Evolutionary conservation across 2,797 vertebrate species (phyloP).

Genomic region (Pipistrellus kuhlii): DNA sequence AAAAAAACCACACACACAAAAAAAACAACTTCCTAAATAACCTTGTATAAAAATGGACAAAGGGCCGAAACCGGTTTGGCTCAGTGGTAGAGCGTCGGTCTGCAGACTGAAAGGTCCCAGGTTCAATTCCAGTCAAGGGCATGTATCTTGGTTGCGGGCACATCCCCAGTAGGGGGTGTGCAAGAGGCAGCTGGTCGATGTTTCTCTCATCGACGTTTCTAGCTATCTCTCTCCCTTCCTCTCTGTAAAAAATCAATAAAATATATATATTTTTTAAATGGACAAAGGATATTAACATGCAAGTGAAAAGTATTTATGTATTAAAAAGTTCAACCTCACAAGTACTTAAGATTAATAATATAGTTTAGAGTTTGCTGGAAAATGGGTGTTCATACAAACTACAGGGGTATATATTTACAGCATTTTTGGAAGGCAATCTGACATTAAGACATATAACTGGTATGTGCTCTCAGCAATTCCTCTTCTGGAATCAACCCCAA

Average conservation of each 20-base stretch:
- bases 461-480: not conserved
- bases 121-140: too few relatives aligned
- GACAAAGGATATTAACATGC: not conserved
- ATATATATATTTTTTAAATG: too few relatives aligned
- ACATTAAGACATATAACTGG: not conserved
- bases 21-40: not conserved
- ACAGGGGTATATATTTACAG: not conserved
- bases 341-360: conserved; percentile 19
- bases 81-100: too few relatives aligned
- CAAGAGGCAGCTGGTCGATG: too few relatives aligned
- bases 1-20: not conserved
- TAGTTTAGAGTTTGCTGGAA: not conserved
- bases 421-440: not conserved
- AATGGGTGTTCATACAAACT: not conserved
- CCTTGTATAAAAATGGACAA: not conserved
- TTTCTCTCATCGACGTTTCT: too few relatives aligned
- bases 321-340: conserved; percentile 20
- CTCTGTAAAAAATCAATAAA: too few relatives aligned
- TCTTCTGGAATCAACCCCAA: not conserved
- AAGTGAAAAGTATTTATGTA: not conserved
- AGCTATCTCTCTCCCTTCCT: too few relatives aligned
- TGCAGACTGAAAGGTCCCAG: too few relatives aligned
- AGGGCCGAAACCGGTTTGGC: not conserved
- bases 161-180: too few relatives aligned
- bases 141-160: too few relatives aligned